Percentiles rank a stretch among this genome's conserved stretches.
Conservation (phyloP, 2,113 vertebrate species). For the Danio rerio region DNA sequence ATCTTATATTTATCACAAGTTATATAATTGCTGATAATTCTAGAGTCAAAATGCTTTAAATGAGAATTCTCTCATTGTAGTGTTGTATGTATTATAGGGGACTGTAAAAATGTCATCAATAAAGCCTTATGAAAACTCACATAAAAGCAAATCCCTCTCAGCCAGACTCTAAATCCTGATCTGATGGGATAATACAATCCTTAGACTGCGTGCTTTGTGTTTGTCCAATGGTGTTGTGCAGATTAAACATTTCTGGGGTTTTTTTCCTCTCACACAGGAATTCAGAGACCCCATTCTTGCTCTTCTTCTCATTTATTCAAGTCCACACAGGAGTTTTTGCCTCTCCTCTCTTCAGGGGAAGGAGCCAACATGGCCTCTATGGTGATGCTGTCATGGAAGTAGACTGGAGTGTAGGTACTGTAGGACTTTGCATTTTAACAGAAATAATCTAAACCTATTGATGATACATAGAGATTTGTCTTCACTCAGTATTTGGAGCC, state of each 20-base stretch:
- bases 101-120: not conserved
- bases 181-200: not conserved
- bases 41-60: too few species aligned
- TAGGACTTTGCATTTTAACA: not conserved
- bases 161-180: not conserved
- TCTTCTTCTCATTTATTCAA: slow-evolving; percentile 85
- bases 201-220: not conserved
- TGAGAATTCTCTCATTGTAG: not conserved
- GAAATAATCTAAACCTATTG: too few species aligned
- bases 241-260: not conserved
- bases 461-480: too few species aligned
- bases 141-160: not conserved
- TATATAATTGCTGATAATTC: too few species aligned
- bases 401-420: slow-evolving; percentile 89
- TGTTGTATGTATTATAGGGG: not conserved
- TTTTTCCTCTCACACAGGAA: slow-evolving; percentile 70
- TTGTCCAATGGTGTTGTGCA: not conserved
- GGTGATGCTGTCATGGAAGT: slow-evolving; percentile 88
- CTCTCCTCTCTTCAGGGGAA: slow-evolving; percentile 77
- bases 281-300: slow-evolving; percentile 77
- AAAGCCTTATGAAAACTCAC: not conserved
- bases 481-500: too few species aligned
- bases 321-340: slow-evolving; percentile 87
- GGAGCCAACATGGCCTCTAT: slow-evolving; percentile 83
- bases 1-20: too few species aligned